Conservation (phyloP, 1,140 invertebrate species). For the Hormaphis cornu region DNA sequence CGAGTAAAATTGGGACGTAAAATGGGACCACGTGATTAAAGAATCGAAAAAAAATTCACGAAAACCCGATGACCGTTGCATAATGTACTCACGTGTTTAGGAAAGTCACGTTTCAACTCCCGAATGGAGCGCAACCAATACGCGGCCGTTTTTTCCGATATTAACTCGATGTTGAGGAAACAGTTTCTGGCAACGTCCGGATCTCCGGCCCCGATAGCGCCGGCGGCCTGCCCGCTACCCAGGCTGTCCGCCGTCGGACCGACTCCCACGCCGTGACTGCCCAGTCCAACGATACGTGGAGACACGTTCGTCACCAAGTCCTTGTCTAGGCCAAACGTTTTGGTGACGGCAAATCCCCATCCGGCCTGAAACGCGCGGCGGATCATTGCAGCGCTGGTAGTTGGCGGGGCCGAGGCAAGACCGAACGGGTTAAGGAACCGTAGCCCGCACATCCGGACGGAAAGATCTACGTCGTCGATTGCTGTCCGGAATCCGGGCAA, state of each 20-base stretch:
- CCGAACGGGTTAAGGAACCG: slow-evolving; percentile 96
- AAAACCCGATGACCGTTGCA: not conserved
- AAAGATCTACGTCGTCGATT: slow-evolving; percentile 89
- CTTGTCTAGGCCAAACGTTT: slow-evolving; percentile 92
- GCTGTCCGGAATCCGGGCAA: slow-evolving; percentile 87
- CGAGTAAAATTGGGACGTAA: no score
- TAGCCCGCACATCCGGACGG: slow-evolving; percentile 82
- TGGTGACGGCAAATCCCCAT: slow-evolving; percentile 93
- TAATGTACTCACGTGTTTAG: slow-evolving; percentile 55
- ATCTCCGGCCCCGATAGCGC: not conserved
- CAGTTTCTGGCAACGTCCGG: slow-evolving; percentile 71
- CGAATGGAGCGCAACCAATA: slow-evolving; percentile 87
- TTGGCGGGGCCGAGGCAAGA: slow-evolving; percentile 90
- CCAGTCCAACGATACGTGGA: slow-evolving; percentile 70
- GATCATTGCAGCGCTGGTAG: slow-evolving; percentile 91
- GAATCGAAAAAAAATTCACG: not conserved
- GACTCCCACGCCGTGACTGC: not conserved
- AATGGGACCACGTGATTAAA: not conserved
- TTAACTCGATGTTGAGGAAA: slow-evolving; percentile 96
- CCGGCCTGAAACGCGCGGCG: slow-evolving; percentile 86
- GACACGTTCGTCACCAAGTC: slow-evolving; percentile 94
- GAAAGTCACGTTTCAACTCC: slow-evolving; percentile 89
- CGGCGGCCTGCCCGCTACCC: slow-evolving; percentile 60
- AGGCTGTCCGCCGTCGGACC: slow-evolving; percentile 40
- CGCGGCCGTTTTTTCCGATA: slow-evolving; percentile 88